Percentiles rank a stretch among this genome's conserved stretches.
phyloP scores from a whole-genome alignment of 2,797 vertebrate genomes.

The Trachops cirrhosus region DNA sequence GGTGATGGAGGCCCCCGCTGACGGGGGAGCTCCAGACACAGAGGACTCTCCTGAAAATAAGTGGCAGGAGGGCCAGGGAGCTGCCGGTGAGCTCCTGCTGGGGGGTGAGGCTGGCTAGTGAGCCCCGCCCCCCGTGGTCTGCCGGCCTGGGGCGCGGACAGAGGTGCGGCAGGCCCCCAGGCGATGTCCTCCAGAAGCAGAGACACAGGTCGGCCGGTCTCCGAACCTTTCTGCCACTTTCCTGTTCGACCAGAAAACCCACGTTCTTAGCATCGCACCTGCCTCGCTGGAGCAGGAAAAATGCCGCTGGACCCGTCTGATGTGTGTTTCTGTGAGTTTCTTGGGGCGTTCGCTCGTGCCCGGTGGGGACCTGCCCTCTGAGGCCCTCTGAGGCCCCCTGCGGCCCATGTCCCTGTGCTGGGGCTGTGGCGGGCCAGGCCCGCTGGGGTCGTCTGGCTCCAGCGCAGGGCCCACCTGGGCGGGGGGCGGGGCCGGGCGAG shows the following conservation, averaged over 20 bases:
- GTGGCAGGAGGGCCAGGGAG: not conserved
- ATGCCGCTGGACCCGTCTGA: accelerated
- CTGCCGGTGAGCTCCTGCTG: not conserved
- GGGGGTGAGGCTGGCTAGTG: not conserved
- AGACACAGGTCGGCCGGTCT: accelerated
- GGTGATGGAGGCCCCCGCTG: not conserved
- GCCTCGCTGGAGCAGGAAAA: not conserved
- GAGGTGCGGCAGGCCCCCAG: too few species aligned
- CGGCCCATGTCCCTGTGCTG: accelerated
- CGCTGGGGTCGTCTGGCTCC: accelerated
- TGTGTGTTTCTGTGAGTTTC: not conserved
- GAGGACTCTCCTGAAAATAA: not conserved
- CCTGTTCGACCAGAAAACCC: not conserved
- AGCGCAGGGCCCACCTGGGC: accelerated
- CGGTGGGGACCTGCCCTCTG: not conserved
- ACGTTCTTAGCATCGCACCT: not conserved
- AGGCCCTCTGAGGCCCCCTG: accelerated
- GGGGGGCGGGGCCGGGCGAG: not conserved
- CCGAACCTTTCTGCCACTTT: not conserved
- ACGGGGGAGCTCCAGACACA: not conserved
- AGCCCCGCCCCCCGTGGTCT: too few species aligned
- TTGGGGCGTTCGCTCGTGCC: not conserved
- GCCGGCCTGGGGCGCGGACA: accelerated
- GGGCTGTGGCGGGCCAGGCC: accelerated
- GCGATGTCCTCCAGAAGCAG: not conserved